Evolutionary conservation across 2,113 vertebrate species (phyloP).

Genomic region (Xenotilapia caudafasciata): DNA sequence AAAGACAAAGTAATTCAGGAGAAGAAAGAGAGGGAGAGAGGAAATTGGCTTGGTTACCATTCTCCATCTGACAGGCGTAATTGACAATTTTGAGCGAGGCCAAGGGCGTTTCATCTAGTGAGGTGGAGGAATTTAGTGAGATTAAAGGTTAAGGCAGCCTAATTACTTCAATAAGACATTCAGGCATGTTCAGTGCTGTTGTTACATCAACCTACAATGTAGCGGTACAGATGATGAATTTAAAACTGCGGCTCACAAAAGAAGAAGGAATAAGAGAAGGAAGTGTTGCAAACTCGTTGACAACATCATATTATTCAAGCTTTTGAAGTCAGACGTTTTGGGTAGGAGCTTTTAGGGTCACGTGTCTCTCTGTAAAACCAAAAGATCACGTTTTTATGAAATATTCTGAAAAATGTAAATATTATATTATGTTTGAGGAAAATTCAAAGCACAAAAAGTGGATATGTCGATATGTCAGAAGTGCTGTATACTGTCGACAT

Average conservation of each 20-base stretch:
- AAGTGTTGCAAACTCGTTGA: not conserved
- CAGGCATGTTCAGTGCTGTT: slow-evolving; percentile 17
- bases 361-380: not conserved
- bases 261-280: not conserved
- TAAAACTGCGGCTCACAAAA: slow-evolving; percentile 2
- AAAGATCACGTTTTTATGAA: not conserved
- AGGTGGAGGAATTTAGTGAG: slow-evolving; percentile 37
- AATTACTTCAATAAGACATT: slow-evolving; percentile 63
- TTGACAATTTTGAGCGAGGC: slow-evolving; percentile 48
- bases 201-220: slow-evolving; percentile 31
- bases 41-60: slow-evolving; percentile 35
- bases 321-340: not conserved
- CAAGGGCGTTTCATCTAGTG: slow-evolving; percentile 32
- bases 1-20: slow-evolving; percentile 28
- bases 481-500: not conserved
- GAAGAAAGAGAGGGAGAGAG: slow-evolving; percentile 2
- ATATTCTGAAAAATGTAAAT: not conserved
- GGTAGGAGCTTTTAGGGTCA: not conserved
- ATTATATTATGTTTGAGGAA: not conserved
- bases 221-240: not conserved
- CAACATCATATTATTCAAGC: not conserved
- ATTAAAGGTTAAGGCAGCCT: slow-evolving; percentile 63
- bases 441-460: not conserved
- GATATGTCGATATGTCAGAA: not conserved
- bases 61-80: slow-evolving; percentile 46